Percentiles rank a stretch among this genome's conserved stretches.
These are phyloP conservation scores for Xanthostigma xanthostigma DNA, from an alignment of 2,888 invertebrate species.

Conservation along the genomic window DNA sequence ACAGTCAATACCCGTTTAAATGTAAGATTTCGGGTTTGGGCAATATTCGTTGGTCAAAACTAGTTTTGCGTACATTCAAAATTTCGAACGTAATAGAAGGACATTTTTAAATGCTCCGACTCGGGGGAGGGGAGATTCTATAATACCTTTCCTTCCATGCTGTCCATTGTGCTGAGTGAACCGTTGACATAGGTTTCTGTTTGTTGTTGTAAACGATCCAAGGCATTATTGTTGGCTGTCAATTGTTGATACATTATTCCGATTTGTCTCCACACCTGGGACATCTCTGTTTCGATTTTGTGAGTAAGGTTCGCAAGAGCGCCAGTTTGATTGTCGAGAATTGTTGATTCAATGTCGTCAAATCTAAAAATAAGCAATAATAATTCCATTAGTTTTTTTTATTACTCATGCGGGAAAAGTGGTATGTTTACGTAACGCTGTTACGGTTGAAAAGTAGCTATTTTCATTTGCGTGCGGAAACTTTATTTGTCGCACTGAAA, in stretches of 20 bases:
- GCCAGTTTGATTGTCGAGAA: conserved; percentile 56
- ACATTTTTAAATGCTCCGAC: too few species aligned
- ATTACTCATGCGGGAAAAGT: too few species aligned
- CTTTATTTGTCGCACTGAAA: not conserved
- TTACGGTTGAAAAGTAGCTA: too few species aligned
- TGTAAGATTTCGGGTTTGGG: too few species aligned
- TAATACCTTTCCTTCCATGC: conserved; percentile 57
- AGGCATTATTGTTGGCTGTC: conserved; percentile 52
- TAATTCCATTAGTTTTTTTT: not conserved
- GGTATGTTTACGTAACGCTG: too few species aligned
- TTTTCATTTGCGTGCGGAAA: too few species aligned
- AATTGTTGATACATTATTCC: conserved; percentile 79
- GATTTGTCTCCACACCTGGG: conserved; percentile 81
- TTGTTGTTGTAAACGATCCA: conserved; percentile 63
- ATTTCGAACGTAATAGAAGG: too few species aligned
- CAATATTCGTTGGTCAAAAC: too few species aligned
- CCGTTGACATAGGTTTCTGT: conserved; percentile 69
- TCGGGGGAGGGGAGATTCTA: too few species aligned
- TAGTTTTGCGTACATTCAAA: too few species aligned
- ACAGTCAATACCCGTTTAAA: too few species aligned
- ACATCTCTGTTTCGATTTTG: conserved; percentile 65
- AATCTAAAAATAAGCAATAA: conserved; percentile 32
- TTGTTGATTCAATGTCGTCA: conserved; percentile 49
- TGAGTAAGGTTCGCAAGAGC: conserved; percentile 57
- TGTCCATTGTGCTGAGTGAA: conserved; percentile 58